Evolutionary conservation across 2,888 invertebrate species (phyloP).

Genomic region (Ophioninae sp.): DNA sequence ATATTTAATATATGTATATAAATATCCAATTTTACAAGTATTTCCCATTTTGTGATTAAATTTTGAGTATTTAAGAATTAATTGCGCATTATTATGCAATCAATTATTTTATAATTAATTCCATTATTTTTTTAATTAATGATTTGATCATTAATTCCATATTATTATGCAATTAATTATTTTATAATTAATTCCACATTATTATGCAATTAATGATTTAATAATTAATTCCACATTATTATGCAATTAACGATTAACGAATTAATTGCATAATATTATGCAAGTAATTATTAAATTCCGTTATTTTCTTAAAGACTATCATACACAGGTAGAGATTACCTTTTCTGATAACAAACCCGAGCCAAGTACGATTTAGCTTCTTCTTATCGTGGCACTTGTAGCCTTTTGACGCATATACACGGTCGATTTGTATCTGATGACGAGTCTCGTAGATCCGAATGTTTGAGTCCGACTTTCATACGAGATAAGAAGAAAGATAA

Average conservation of each 20-base stretch:
- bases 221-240: too few relatives aligned
- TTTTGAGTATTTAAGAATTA: too few relatives aligned
- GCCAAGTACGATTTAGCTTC: slow-evolving; percentile 1
- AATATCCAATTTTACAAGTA: too few relatives aligned
- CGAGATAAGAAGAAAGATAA: neutral
- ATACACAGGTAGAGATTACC: slow-evolving; percentile 1
- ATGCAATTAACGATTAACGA: too few relatives aligned
- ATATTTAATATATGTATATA: too few relatives aligned
- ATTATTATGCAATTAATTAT: neutral
- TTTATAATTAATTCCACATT: too few relatives aligned
- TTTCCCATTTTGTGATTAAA: too few relatives aligned
- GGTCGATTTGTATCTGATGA: slow-evolving; percentile 27
- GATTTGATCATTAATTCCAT: too few relatives aligned
- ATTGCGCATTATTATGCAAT: too few relatives aligned
- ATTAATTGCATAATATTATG: neutral
- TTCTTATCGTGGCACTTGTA: slow-evolving; percentile 28
- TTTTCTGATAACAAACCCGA: slow-evolving; percentile 2
- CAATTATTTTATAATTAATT: neutral
- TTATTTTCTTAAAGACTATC: neutral
- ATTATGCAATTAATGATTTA: too few relatives aligned
- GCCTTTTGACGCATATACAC: slow-evolving; percentile 39
- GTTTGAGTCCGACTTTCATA: slow-evolving; percentile 8
- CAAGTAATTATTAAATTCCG: neutral
- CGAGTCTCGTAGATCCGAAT: slow-evolving; percentile 18
- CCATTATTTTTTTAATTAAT: neutral